These are phyloP conservation scores for Drosophila virilis DNA, from an alignment of 1,140 invertebrate species.

Conservation along the genomic window DNA sequence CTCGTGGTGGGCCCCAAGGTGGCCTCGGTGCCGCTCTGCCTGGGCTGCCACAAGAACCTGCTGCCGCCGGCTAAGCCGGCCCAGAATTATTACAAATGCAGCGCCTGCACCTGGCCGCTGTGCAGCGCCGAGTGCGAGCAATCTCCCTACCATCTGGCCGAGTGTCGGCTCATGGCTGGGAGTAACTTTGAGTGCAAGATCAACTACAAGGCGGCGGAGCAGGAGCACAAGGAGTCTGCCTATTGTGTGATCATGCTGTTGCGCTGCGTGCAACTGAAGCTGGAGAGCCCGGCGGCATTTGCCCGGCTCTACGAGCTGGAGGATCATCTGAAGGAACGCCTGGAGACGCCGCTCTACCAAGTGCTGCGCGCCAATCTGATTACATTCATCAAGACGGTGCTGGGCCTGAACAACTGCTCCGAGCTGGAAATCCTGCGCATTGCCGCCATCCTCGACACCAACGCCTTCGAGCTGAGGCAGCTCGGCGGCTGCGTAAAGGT, in stretches of 20 bases:
- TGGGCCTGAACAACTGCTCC: conserved; percentile 85
- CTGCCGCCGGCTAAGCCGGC: conserved; percentile 68
- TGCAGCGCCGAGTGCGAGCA: conserved; percentile 86
- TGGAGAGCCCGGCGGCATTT: conserved; percentile 85
- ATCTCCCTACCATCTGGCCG: conserved; percentile 84
- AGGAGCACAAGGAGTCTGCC: conserved; percentile 85
- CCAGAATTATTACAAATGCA: conserved; percentile 86
- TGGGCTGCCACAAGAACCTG: conserved; percentile 87
- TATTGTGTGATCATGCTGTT: conserved; percentile 88
- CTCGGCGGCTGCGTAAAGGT: conserved; percentile 84
- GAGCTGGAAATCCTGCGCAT: conserved; percentile 87
- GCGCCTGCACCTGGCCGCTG: conserved; percentile 87
- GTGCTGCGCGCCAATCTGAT: conserved; percentile 87
- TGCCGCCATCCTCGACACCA: conserved; percentile 88
- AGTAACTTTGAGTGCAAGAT: conserved; percentile 86
- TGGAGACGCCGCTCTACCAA: conserved; percentile 86
- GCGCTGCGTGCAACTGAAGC: conserved; percentile 87
- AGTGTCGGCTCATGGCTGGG: conserved; percentile 86
- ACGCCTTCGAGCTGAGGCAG: conserved; percentile 87
- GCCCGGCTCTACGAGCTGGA: conserved; percentile 86
- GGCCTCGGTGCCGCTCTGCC: conserved; percentile 85
- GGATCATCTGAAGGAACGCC: conserved; percentile 87
- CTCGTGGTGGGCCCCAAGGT: conserved; percentile 87
- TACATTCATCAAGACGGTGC: conserved; percentile 86
- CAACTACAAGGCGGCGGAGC: conserved; percentile 80